A percentile compares a stretch with the other conserved stretches of the same genome.
phyloP scores from a whole-genome alignment of 1,140 invertebrate genomes.

The Pemphigus obesinymphae region DNA sequence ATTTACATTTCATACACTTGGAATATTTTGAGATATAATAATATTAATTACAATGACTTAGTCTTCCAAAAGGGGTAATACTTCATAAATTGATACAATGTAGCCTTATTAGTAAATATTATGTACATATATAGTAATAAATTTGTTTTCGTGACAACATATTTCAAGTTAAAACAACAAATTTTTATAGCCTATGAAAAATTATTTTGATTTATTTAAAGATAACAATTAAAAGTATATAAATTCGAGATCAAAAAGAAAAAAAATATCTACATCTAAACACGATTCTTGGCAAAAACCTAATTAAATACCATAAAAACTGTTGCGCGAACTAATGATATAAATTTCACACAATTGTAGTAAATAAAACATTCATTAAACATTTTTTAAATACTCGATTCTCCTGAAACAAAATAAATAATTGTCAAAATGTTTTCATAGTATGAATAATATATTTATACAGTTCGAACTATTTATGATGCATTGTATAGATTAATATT shows the following conservation, averaged over 20 bases:
- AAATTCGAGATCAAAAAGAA: conserved; percentile 34
- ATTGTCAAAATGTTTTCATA: not conserved
- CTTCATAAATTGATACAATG: conserved; percentile 4
- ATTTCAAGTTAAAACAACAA: not conserved
- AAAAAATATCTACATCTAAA: conserved; percentile 28
- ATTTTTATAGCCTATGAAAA: not conserved
- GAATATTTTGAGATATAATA: not conserved
- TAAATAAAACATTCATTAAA: conserved; percentile 2
- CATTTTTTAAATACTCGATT: conserved; percentile 19
- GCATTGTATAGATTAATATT: not conserved
- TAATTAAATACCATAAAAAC: conserved; percentile 24
- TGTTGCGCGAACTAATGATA: conserved; percentile 8
- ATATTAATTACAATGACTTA: conserved; percentile 18
- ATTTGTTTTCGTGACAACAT: not conserved
- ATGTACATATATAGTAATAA: not conserved
- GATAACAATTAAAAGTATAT: conserved; percentile 16
- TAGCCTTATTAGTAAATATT: not conserved
- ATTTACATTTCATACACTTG: conserved; percentile 16
- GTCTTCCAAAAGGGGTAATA: conserved; percentile 5
- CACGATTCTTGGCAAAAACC: not conserved
- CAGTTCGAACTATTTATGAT: not conserved
- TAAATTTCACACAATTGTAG: not conserved
- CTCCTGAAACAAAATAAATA: conserved; percentile 11
- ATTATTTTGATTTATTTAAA: conserved; percentile 15
- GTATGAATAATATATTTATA: not conserved